Evolutionary conservation across 2,888 invertebrate genomes (phyloP), one percentile per base, ranked within the genome.

Genomic region (Drosophila mayaguana): DNA sequence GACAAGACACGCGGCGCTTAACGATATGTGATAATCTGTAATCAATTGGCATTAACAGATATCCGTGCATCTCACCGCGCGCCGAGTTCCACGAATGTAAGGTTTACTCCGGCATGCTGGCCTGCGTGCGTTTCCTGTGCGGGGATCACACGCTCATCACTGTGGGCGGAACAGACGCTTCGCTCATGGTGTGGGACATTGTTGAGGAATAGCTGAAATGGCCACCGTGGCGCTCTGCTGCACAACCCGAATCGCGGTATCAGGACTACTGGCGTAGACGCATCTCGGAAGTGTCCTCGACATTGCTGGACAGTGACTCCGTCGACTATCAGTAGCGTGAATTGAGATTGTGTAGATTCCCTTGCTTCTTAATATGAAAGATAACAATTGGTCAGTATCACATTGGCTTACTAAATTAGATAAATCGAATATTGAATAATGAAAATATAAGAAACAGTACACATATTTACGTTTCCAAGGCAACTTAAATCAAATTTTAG

Each of bases 181-280:
- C 97, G 9, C 94, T 98, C 43, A 97, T 98, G 96, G 95, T 98
- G 77, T 98, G 98, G 97, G 97, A 97, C 93, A 93, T 97, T 75
- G 96, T 96, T 72, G 93, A 93, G 83, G 93, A 93, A 93, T 93
- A 93, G 91, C 93, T 93, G 90, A 91, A 92, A 92, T 93, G 93
- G 93, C 93, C 93, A 90, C 92, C 92, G 88, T 92, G 92, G 92
- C 92, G 87, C 76, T 84, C 86, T 69, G 68, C 84, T 78, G 83
- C 88, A 85, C 89, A 88, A 67, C 82, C 83, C 78, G 90, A 91
- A 81, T 74, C 88, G 60, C 86, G 88, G 64, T 91, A 92, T 75
- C 83, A 89, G 67, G 91, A 92, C 77, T 91, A 91, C 80, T 92
- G 92, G 91, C 90, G 90, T 63, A 90, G 92, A 14, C 91, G 92